These are phyloP conservation scores for Macquaria australasica DNA, from an alignment of 2,113 vertebrate genomes.

Conservation along the genomic window DNA sequence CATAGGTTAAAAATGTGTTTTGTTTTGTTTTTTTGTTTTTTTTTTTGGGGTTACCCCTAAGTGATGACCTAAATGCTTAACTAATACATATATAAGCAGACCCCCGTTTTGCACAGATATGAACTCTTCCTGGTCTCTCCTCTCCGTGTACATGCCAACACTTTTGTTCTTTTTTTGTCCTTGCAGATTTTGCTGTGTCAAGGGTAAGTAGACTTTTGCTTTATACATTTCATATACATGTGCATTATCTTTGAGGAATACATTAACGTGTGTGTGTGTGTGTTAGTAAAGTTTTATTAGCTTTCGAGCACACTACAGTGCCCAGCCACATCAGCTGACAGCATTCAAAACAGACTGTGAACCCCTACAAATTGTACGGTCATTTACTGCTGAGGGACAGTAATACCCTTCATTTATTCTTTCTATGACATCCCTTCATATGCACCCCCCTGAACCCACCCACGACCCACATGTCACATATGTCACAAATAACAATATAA, in stretches of 20 bases:
- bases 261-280: background rate
- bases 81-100: slow-evolving; percentile 36
- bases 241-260: slow-evolving; percentile 11
- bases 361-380: background rate
- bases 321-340: background rate
- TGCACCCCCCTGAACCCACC: background rate
- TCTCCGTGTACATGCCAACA: slow-evolving; percentile 38
- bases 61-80: slow-evolving; percentile 31
- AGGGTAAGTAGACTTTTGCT: slow-evolving; percentile 76
- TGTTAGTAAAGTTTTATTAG: background rate
- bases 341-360: background rate
- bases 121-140: slow-evolving; percentile 38
- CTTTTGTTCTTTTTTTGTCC: slow-evolving; percentile 54
- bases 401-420: background rate
- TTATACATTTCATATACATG: slow-evolving; percentile 6
- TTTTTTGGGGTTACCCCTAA: background rate
- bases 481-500: too few relatives aligned
- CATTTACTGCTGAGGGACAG: background rate
- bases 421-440: too few relatives aligned
- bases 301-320: background rate
- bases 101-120: slow-evolving; percentile 46
- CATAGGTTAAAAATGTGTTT: background rate
- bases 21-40: too few relatives aligned
- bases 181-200: slow-evolving; percentile 82
- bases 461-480: background rate